phyloP scores from a whole-genome alignment of 2,888 invertebrate species.

The Dryomyza anilis region DNA sequence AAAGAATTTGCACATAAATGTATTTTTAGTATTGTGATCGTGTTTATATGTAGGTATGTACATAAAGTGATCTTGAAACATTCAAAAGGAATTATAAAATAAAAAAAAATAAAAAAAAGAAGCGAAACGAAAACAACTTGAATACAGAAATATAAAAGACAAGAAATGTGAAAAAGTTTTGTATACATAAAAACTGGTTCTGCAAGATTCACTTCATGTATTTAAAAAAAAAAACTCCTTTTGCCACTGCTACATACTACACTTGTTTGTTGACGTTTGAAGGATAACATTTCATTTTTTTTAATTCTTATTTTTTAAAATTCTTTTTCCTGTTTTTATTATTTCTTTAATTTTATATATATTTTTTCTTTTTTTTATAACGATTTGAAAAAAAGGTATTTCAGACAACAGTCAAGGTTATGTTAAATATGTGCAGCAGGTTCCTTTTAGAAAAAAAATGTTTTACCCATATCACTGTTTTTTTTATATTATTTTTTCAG shows the following conservation, averaged over 20 bases:
- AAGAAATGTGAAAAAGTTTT: conserved; percentile 9
- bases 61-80: conserved; percentile 17
- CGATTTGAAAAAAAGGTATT: no score
- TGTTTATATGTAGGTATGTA: no score
- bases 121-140: not conserved
- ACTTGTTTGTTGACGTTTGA: conserved; percentile 25
- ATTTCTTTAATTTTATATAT: no score
- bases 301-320: not conserved
- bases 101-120: not conserved
- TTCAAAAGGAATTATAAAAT: conserved; percentile 12
- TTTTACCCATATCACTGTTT: not conserved
- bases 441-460: conserved; percentile 30
- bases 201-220: conserved; percentile 27
- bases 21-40: no score
- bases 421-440: conserved; percentile 35
- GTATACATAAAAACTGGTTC: conserved; percentile 23
- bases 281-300: conserved; percentile 14
- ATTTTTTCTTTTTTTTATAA: no score
- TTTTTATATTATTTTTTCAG: conserved; percentile 16
- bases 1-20: not conserved
- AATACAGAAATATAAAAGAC: not conserved
- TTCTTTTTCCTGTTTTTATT: no score
- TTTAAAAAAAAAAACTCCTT: not conserved
- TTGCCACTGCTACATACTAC: not conserved
- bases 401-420: conserved; percentile 33